A percentile compares a stretch with the other conserved stretches of the same genome.
Conservation (phyloP, 2,113 vertebrate genomes). For the Dryoscopus gambensis region DNA sequence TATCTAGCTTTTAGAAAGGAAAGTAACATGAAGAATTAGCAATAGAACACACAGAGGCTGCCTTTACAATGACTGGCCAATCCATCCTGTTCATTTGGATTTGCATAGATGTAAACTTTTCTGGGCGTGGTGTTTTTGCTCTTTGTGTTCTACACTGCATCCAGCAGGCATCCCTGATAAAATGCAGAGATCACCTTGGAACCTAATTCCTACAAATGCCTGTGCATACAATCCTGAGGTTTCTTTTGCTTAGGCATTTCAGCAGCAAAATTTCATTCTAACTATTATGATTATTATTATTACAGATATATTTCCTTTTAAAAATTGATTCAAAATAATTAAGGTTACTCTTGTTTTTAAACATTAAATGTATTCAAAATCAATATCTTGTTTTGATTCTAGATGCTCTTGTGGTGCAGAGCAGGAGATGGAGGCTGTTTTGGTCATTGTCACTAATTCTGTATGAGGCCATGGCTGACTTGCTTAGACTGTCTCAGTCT, state of each 20-base stretch:
- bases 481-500: constrained; percentile 17
- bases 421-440: background rate
- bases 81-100: background rate
- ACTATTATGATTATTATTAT: background rate
- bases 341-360: background rate
- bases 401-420: background rate
- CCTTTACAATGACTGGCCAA: background rate
- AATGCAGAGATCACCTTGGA: background rate
- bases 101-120: background rate
- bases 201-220: background rate
- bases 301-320: background rate
- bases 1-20: constrained; percentile 13
- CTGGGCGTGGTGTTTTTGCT: background rate
- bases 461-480: background rate
- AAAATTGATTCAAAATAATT: background rate
- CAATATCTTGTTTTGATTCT: constrained; percentile 50
- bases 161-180: background rate
- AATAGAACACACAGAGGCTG: background rate
- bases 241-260: background rate
- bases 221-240: background rate
- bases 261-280: background rate
- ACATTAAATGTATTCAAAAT: constrained; percentile 22
- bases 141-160: background rate
- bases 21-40: background rate
- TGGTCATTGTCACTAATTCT: background rate